A percentile compares a stretch with the other conserved stretches of the same genome.
phyloP scores from a whole-genome alignment of 2,888 invertebrate species.

The Oligia fasciuncula region DNA sequence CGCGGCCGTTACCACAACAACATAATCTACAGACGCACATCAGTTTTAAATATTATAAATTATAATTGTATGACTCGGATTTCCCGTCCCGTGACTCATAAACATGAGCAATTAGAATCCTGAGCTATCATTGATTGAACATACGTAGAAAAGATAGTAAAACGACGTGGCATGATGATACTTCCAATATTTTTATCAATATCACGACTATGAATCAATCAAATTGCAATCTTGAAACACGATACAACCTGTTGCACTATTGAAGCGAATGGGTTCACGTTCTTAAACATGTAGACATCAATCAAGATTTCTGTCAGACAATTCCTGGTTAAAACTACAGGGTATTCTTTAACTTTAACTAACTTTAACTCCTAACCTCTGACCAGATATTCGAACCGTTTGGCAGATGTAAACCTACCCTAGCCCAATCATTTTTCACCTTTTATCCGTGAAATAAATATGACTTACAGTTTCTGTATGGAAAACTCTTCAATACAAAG shows the following conservation, averaged over 20 bases:
- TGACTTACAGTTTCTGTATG: background rate
- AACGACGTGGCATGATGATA: slow-evolving; percentile 1
- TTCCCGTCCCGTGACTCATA: background rate
- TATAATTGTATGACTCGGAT: background rate
- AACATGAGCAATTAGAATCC: background rate
- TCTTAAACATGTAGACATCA: background rate
- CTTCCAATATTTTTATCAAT: background rate
- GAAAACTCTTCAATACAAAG: background rate
- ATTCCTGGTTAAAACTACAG: background rate
- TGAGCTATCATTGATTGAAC: background rate
- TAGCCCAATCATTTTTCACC: background rate
- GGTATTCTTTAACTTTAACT: background rate
- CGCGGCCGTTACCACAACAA: background rate
- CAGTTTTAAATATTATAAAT: background rate
- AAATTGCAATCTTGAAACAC: background rate
- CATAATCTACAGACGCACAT: background rate
- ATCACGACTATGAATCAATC: background rate
- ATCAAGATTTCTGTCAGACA: background rate
- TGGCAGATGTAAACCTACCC: background rate
- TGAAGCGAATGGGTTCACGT: background rate
- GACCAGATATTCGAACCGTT: background rate
- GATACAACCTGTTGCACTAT: background rate
- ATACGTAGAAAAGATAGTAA: background rate
- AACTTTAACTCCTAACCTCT: background rate
- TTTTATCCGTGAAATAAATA: background rate